These are phyloP conservation scores for Florisuga fusca DNA, from an alignment of 2,797 vertebrate genomes.

Conservation along the genomic window DNA sequence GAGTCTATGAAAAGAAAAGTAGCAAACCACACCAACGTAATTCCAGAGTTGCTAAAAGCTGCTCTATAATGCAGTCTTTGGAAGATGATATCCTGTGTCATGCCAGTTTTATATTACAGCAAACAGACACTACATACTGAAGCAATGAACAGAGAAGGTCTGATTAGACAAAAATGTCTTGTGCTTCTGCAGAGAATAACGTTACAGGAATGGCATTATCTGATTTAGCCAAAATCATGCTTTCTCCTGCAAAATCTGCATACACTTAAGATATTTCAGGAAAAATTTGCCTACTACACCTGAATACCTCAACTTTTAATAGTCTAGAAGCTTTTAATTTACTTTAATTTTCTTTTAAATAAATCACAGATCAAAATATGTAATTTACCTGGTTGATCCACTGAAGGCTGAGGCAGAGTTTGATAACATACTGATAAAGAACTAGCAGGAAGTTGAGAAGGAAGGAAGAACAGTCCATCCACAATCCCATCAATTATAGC, in stretches of 20 bases:
- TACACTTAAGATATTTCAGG: not conserved
- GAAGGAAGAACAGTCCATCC: conserved; percentile 91
- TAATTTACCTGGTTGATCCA: conserved; percentile 80
- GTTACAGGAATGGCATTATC: not conserved
- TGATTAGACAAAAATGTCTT: not conserved
- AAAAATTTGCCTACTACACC: accelerated
- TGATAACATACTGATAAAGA: conserved; percentile 69
- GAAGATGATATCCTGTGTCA: not conserved
- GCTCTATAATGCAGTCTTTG: not conserved
- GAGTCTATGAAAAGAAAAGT: not conserved
- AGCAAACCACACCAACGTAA: not conserved
- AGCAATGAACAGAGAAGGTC: not conserved
- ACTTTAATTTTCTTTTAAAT: not conserved
- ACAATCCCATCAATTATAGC: conserved; percentile 89
- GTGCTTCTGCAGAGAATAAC: not conserved
- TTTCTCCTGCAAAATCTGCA: not conserved
- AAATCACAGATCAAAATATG: not conserved
- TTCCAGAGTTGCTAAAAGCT: not conserved
- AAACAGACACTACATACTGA: not conserved
- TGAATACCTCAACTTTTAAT: not conserved
- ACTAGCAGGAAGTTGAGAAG: conserved; percentile 79
- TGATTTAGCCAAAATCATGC: not conserved
- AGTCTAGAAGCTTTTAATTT: not conserved
- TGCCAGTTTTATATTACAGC: not conserved
- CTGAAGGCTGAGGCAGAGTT: conserved; percentile 48